Evolutionary conservation across 2,888 invertebrate species (phyloP).

Genomic region (Allygus modestus): DNA sequence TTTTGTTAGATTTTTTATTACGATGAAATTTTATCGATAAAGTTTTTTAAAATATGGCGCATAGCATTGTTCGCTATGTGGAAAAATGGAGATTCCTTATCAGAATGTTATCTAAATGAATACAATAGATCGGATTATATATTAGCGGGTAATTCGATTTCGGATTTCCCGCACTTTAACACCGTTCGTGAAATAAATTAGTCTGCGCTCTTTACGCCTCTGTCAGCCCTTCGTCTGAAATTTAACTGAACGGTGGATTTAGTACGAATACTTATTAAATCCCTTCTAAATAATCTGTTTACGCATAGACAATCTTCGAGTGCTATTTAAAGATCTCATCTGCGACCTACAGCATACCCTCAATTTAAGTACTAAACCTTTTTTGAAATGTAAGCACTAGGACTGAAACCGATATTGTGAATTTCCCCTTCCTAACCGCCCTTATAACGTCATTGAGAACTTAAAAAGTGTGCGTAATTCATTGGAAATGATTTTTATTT

Average conservation of each 20-base stretch:
- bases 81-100: conserved; percentile 68
- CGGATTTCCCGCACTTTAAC: conserved; percentile 58
- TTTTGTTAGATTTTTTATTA: conserved; percentile 78
- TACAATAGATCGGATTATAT: conserved; percentile 65
- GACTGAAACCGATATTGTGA: conserved; percentile 58
- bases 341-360: conserved; percentile 56
- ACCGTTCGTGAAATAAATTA: conserved; percentile 63
- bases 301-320: conserved; percentile 60
- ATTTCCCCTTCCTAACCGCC: conserved; percentile 60
- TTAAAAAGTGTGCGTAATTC: conserved; percentile 59
- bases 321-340: conserved; percentile 62
- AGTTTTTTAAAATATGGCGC: conserved; percentile 68
- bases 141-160: conserved; percentile 61
- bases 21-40: conserved; percentile 69
- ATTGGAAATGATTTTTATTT: conserved; percentile 51
- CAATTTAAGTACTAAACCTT: conserved; percentile 59
- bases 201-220: conserved; percentile 62
- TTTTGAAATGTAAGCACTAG: conserved; percentile 60
- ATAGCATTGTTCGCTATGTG: conserved; percentile 69
- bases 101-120: conserved; percentile 63
- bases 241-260: conserved; percentile 55
- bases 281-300: conserved; percentile 49
- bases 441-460: conserved; percentile 54
- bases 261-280: conserved; percentile 40
- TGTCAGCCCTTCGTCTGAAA: conserved; percentile 56